Conservation (phyloP, 2,797 vertebrate species). For the Pelodytes ibericus region DNA sequence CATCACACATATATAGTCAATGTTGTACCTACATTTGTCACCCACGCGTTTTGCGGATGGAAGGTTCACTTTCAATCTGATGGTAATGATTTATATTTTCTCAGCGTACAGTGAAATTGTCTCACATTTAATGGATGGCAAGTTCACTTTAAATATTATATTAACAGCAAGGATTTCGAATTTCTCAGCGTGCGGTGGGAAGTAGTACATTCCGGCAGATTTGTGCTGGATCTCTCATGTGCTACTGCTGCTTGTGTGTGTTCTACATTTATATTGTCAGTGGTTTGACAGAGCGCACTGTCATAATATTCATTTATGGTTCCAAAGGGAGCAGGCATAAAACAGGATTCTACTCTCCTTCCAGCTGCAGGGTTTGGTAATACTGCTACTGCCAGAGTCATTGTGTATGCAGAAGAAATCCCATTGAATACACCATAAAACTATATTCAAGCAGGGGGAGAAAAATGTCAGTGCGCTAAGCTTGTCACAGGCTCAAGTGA, state of each 20-base stretch:
- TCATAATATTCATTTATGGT: conserved; percentile 52
- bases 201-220: conserved; percentile 8
- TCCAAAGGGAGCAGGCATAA: conserved; percentile 46
- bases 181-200: not conserved
- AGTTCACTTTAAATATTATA: no score
- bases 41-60: no score
- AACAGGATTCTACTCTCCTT: conserved; percentile 42
- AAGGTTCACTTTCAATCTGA: no score
- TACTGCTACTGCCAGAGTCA: conserved; percentile 29
- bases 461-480: no score
- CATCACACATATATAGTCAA: no score
- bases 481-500: no score
- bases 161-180: conserved; percentile 11
- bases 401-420: conserved; percentile 42
- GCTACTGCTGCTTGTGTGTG: conserved; percentile 20
- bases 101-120: no score
- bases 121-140: no score
- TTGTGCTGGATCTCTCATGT: conserved; percentile 25
- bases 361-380: conserved; percentile 32
- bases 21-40: no score
- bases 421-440: not conserved
- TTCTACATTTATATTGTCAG: conserved; percentile 43
- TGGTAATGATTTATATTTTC: no score
- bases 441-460: no score
- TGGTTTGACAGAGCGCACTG: conserved; percentile 20